phyloP scores from a whole-genome alignment of 2,797 vertebrate species.

The Karalla daura region DNA sequence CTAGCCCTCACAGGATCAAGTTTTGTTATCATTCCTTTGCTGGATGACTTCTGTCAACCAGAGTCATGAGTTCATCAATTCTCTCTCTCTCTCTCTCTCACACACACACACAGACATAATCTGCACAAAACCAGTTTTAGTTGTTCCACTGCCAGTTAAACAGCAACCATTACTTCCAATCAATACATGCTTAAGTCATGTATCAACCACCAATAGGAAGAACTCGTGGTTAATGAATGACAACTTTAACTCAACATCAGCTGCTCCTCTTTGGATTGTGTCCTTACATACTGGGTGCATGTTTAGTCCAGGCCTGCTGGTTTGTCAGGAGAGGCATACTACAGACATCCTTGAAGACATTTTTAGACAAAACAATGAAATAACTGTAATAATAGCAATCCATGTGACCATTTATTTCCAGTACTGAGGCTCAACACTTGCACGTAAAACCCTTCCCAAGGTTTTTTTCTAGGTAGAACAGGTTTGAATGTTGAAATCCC shows the following conservation, averaged over 20 bases:
- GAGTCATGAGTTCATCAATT: neutral
- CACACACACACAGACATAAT: neutral
- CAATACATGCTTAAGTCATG: neutral
- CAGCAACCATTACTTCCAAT: neutral
- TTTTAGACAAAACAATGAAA: neutral
- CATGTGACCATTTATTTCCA: neutral
- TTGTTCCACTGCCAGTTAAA: neutral
- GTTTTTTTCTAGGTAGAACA: conserved; percentile 59
- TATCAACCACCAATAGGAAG: neutral
- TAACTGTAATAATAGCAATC: neutral
- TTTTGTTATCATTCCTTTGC: conserved; percentile 29
- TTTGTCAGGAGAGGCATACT: neutral
- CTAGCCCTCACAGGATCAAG: conserved; percentile 4
- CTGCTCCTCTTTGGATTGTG: neutral
- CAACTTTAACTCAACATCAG: neutral
- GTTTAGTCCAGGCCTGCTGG: neutral
- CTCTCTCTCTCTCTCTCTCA: no score
- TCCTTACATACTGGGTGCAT: no score
- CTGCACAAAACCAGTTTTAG: neutral
- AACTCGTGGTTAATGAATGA: neutral
- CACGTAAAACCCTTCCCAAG: conserved; percentile 12
- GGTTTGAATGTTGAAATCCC: conserved; percentile 73
- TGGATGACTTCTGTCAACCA: neutral
- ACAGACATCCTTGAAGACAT: neutral
- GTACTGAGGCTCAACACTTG: neutral